phyloP scores from a whole-genome alignment of 2,113 vertebrate genomes.

The Scortum barcoo region DNA sequence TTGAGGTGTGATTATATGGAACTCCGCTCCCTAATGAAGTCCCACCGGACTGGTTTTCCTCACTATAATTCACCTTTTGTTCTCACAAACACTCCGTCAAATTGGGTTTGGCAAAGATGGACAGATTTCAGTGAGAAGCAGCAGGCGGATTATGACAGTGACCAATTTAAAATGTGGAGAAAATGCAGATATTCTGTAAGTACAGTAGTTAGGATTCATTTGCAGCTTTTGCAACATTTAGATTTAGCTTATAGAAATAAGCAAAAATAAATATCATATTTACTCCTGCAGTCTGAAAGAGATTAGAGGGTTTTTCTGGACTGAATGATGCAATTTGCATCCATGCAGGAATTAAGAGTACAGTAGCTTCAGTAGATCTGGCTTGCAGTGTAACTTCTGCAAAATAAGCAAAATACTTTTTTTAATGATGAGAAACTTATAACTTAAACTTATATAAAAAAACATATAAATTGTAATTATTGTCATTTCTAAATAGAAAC shows the following conservation, averaged over 20 bases:
- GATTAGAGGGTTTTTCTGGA: not conserved
- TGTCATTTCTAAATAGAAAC: not conserved
- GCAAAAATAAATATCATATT: not conserved
- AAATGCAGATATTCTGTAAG: not conserved
- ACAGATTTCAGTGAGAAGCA: slow-evolving; percentile 15
- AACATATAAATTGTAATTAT: too few relatives aligned
- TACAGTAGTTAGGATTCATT: not conserved
- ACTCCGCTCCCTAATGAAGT: slow-evolving; percentile 58
- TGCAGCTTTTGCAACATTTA: not conserved
- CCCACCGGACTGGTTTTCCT: slow-evolving; percentile 45
- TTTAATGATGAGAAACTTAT: not conserved
- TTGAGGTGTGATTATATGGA: slow-evolving; percentile 48
- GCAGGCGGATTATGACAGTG: not conserved
- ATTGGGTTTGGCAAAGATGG: slow-evolving; percentile 8
- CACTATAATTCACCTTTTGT: slow-evolving; percentile 59
- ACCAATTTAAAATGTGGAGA: not conserved
- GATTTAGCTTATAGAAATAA: not conserved
- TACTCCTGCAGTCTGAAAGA: not conserved
- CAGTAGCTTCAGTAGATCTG: not conserved
- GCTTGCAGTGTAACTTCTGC: not conserved
- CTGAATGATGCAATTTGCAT: not conserved
- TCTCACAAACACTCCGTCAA: slow-evolving; percentile 35
- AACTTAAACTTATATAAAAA: too few relatives aligned
- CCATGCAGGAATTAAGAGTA: not conserved
- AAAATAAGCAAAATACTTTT: not conserved